A percentile compares a stretch with the other conserved stretches of the same genome.
These are phyloP conservation scores for Procavia capensis DNA, from an alignment of 2,113 vertebrate genomes.

Conservation along the genomic window DNA sequence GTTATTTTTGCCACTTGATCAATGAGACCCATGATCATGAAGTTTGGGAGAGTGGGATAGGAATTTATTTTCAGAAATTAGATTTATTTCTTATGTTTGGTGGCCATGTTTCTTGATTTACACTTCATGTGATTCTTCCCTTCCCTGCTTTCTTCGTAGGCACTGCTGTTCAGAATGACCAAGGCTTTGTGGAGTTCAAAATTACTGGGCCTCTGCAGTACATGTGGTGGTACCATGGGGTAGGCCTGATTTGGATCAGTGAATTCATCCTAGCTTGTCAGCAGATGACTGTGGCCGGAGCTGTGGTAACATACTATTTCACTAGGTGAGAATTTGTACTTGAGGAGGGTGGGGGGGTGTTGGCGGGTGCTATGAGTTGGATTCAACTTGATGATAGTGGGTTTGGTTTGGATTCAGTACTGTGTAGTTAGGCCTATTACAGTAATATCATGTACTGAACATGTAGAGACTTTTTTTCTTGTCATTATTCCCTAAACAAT, in stretches of 20 bases:
- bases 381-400: no score
- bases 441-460: no score
- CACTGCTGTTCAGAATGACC: slow-evolving; percentile 90
- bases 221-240: slow-evolving; percentile 97
- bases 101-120: slow-evolving; percentile 8
- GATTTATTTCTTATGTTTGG: neutral
- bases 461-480: no score
- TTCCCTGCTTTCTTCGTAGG: slow-evolving; percentile 86
- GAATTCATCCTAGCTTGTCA: slow-evolving; percentile 99
- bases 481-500: no score
- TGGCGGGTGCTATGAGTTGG: no score
- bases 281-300: slow-evolving; percentile 98
- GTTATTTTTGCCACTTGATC: slow-evolving; percentile 38
- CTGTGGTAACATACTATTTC: slow-evolving; percentile 99
- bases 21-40: neutral
- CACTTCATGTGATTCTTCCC: neutral
- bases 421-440: no score
- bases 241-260: slow-evolving; percentile 98
- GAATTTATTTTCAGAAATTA: neutral
- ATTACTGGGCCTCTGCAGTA: slow-evolving; percentile 94
- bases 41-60: neutral
- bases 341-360: no score
- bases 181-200: slow-evolving; percentile 94
- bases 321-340: slow-evolving; percentile 90
- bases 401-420: no score